Evolutionary conservation across 2,797 vertebrate genomes (phyloP).

Genomic region (Ambastaia sidthimunki): DNA sequence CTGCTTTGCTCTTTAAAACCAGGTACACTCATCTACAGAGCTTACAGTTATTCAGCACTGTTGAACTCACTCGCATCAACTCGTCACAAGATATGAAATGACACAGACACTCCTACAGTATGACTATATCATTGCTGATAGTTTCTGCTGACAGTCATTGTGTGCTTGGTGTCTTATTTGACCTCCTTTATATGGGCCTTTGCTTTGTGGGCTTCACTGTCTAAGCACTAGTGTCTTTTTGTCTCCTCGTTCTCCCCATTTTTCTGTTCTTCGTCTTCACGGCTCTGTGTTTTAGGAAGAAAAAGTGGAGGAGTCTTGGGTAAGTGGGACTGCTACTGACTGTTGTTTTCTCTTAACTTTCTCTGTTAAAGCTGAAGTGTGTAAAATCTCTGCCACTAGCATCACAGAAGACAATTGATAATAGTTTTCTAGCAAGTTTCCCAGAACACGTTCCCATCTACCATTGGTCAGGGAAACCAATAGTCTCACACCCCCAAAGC

Average conservation of each 20-base stretch:
- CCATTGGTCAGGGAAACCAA: neutral
- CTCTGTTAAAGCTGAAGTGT: neutral
- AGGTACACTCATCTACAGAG: slow-evolving; percentile 74
- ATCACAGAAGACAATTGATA: neutral
- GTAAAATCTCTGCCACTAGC: neutral
- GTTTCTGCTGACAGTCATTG: slow-evolving; percentile 37
- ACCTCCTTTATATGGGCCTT: slow-evolving; percentile 76
- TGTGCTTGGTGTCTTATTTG: slow-evolving; percentile 68
- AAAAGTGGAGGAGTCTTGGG: slow-evolving; percentile 91
- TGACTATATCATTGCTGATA: slow-evolving; percentile 1
- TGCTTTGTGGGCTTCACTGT: slow-evolving; percentile 79
- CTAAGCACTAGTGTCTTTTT: slow-evolving; percentile 86
- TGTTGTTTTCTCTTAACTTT: slow-evolving; percentile 45
- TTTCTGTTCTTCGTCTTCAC: slow-evolving; percentile 63
- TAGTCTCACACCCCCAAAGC: neutral
- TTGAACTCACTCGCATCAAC: too few species aligned
- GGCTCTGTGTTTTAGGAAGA: slow-evolving; percentile 91
- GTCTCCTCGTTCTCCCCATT: slow-evolving; percentile 55
- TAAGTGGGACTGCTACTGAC: slow-evolving; percentile 78
- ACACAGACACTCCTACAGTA: neutral
- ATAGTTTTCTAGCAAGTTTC: too few species aligned
- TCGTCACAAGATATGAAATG: neutral
- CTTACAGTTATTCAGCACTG: neutral
- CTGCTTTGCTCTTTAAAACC: slow-evolving; percentile 95
- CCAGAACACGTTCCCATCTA: too few species aligned